These are phyloP conservation scores for Corythucha ciliata DNA, from an alignment of 2,888 invertebrate species.

Conservation along the genomic window DNA sequence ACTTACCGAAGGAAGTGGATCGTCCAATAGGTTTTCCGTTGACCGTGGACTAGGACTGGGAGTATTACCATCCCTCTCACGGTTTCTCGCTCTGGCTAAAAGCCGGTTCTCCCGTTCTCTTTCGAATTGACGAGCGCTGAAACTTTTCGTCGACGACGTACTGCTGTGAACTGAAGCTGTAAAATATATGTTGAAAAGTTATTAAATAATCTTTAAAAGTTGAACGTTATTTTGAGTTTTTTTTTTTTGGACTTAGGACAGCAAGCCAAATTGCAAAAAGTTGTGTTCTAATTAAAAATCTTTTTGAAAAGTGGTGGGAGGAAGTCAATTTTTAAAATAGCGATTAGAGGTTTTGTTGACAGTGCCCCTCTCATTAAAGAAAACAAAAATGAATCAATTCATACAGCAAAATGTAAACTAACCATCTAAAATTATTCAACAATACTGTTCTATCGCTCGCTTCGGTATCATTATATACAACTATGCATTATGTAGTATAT, in stretches of 20 bases:
- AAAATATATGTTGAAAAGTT: too few species aligned
- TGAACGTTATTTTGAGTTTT: background rate
- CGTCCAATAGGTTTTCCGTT: conserved; percentile 34
- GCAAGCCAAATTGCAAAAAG: conserved; percentile 13
- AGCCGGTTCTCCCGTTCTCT: conserved; percentile 72
- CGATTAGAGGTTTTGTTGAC: too few species aligned
- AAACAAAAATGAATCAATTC: conserved; percentile 13
- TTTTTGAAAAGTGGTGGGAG: too few species aligned
- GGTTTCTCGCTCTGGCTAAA: conserved; percentile 52
- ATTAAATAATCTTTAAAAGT: conserved; percentile 7
- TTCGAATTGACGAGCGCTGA: conserved; percentile 69
- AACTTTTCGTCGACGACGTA: conserved; percentile 70
- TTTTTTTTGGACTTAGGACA: background rate
- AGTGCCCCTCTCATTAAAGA: too few species aligned
- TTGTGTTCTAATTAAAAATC: background rate
- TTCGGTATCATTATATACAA: too few species aligned
- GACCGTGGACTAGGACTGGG: conserved; percentile 35
- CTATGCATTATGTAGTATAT: too few species aligned
- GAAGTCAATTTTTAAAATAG: too few species aligned
- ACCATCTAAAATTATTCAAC: background rate
- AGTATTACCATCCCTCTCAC: conserved; percentile 41
- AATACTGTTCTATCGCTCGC: too few species aligned
- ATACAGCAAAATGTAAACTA: conserved; percentile 7
- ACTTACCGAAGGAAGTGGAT: conserved; percentile 28
- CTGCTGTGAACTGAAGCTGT: conserved; percentile 77